Conservation (phyloP, 2,113 vertebrate species). For the Notiomystis cincta region DNA sequence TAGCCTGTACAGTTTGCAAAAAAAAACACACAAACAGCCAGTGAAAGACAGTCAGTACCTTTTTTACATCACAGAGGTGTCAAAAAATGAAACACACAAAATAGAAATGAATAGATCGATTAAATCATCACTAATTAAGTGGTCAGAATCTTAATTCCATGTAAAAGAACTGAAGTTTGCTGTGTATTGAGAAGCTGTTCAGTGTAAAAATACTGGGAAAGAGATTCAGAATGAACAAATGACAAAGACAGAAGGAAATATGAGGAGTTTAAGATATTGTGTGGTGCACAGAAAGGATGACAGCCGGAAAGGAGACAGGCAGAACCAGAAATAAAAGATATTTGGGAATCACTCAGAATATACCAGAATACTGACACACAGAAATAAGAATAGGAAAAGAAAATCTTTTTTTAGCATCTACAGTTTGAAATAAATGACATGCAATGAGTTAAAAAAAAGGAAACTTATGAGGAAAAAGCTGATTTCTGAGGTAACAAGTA, state of each 20-base stretch:
- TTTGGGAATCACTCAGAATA: not conserved
- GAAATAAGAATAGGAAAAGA: not conserved
- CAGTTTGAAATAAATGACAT: not conserved
- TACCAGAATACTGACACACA: not conserved
- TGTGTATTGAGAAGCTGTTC: not conserved
- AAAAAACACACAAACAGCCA: not conserved
- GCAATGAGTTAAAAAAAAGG: not conserved
- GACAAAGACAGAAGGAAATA: not conserved
- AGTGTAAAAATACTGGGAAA: not conserved
- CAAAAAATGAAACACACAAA: not conserved
- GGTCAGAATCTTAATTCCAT: not conserved
- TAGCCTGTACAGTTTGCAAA: not conserved
- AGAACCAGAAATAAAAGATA: not conserved
- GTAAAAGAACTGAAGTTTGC: not conserved
- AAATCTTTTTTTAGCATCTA: not conserved
- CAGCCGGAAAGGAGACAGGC: not conserved
- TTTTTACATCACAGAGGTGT: not conserved
- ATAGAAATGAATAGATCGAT: fast-evolving
- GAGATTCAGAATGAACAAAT: not conserved
- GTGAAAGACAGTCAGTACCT: not conserved
- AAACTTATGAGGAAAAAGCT: not conserved
- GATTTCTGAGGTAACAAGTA: not conserved
- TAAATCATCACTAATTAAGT: not conserved
- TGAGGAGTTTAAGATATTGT: not conserved
- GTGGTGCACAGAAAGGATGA: not conserved